Percentiles rank a stretch among this genome's conserved stretches.
These are phyloP conservation scores for human DNA, from an alignment of 2,113 vertebrate genomes.

Conservation along the genomic window GRCh38 chr2:203802501-203803000, in stretches of 20 bases:
- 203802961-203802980: not conserved
- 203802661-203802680: not conserved
- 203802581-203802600: not conserved
- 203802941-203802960: not conserved
- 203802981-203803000: conserved; percentile 33
- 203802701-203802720: not conserved
- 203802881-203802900: not conserved
- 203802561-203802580: not conserved
- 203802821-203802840: not conserved
- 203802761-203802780: not conserved
- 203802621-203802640: not conserved
- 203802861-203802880: not conserved
- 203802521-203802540: not conserved
- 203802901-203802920: not conserved
- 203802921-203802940: not conserved
- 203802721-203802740: not conserved
- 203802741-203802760: not conserved
- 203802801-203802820: not conserved
- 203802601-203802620: not conserved
- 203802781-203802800: too few relatives aligned
- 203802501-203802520: not conserved
- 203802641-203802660: not conserved
- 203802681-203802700: not conserved
- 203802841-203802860: not conserved
- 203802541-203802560: not conserved